Conservation (phyloP, 2,797 vertebrate species). For the Hyperoplus immaculatus region DNA sequence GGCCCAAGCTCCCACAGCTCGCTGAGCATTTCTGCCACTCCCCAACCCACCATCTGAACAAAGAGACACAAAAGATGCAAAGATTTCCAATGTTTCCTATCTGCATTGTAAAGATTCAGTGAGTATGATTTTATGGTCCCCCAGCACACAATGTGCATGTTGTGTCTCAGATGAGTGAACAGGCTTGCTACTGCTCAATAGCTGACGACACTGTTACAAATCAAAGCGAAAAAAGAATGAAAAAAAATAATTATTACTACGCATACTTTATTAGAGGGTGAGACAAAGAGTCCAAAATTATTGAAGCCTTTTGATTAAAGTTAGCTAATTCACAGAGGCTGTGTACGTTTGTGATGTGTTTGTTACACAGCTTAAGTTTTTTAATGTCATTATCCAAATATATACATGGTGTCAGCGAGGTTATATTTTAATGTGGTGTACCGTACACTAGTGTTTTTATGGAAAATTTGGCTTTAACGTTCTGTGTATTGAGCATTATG, state of each 20-base stretch:
- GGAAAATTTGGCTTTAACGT: not conserved
- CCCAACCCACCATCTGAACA: slow-evolving; percentile 93
- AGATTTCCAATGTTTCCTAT: slow-evolving; percentile 9
- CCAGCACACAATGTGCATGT: not conserved
- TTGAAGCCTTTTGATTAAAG: not conserved
- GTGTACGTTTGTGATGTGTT: not conserved
- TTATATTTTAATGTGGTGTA: not conserved
- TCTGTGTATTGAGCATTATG: no score
- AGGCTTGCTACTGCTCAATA: not conserved
- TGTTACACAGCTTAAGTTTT: not conserved
- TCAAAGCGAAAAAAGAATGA: not conserved
- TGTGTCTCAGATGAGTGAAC: not conserved
- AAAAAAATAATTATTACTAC: not conserved
- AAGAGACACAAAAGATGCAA: slow-evolving; percentile 22
- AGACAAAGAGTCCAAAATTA: not conserved
- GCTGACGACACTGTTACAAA: not conserved
- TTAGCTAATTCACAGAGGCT: not conserved
- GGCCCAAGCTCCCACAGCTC: slow-evolving; percentile 86
- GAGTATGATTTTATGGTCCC: not conserved
- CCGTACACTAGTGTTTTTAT: not conserved
- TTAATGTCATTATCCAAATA: not conserved
- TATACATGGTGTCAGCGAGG: not conserved
- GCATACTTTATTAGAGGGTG: not conserved
- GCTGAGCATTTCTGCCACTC: slow-evolving; percentile 94
- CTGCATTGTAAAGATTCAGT: not conserved